These are phyloP conservation scores for Mantis religiosa DNA, from an alignment of 2,888 invertebrate species.

Conservation along the genomic window DNA sequence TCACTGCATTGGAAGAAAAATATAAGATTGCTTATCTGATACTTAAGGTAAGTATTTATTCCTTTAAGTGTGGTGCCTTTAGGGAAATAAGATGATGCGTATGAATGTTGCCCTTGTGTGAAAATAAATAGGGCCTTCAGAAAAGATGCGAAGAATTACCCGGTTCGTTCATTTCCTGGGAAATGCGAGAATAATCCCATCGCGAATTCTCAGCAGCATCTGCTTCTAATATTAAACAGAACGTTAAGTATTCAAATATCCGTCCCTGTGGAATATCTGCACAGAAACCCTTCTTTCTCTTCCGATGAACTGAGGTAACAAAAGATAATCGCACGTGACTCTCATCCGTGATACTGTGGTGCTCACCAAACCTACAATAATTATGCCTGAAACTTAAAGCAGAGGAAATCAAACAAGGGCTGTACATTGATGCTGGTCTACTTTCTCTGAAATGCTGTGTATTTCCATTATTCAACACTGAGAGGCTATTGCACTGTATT, in stretches of 20 bases:
- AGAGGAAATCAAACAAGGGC: background rate
- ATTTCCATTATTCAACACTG: too few species aligned
- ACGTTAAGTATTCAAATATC: background rate
- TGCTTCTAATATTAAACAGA: background rate
- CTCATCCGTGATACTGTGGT: background rate
- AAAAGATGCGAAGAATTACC: background rate
- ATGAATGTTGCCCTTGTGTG: background rate
- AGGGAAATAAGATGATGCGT: too few species aligned
- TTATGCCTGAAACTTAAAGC: background rate
- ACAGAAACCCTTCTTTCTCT: background rate
- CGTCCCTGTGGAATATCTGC: background rate
- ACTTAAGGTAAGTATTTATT: too few species aligned
- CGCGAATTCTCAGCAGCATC: background rate
- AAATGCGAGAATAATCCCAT: background rate
- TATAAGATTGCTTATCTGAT: too few species aligned
- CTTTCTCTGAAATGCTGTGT: too few species aligned
- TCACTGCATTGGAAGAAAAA: too few species aligned
- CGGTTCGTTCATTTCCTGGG: background rate
- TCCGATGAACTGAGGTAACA: background rate
- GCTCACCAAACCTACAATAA: background rate
- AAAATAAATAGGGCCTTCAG: background rate
- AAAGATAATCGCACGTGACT: background rate
- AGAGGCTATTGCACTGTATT: too few species aligned
- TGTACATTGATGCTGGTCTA: background rate
- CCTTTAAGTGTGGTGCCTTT: too few species aligned